A percentile compares a stretch with the other conserved stretches of the same genome.
These are phyloP conservation scores for Spea multiplicata DNA, from an alignment of 2,113 vertebrate species.

Conservation along the genomic window DNA sequence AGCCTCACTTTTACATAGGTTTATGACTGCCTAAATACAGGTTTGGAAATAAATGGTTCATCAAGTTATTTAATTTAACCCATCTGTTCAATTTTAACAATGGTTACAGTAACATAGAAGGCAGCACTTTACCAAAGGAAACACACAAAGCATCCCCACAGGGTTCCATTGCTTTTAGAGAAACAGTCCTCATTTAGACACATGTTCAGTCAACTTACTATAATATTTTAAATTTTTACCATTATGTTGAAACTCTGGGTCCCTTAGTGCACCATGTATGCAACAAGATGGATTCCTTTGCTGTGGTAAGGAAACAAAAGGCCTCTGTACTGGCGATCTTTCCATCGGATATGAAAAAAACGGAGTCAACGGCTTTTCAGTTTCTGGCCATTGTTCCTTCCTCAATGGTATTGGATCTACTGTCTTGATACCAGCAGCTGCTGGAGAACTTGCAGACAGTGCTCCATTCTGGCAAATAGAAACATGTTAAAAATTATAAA, in stretches of 20 bases:
- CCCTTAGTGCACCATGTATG: slow-evolving; percentile 76
- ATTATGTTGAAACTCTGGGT: slow-evolving; percentile 86
- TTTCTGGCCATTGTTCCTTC: slow-evolving; percentile 57
- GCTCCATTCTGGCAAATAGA: slow-evolving; percentile 55
- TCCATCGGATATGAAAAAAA: slow-evolving; percentile 43
- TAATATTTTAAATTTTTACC: slow-evolving; percentile 55
- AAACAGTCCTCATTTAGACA: too few species aligned
- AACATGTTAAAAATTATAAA: background rate
- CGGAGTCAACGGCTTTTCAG: slow-evolving; percentile 42
- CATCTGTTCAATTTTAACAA: too few species aligned
- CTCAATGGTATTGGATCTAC: slow-evolving; percentile 76
- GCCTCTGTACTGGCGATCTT: slow-evolving; percentile 28
- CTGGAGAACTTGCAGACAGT: slow-evolving; percentile 53
- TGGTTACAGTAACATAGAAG: too few species aligned
- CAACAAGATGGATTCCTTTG: slow-evolving; percentile 61
- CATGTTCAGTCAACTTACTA: too few species aligned
- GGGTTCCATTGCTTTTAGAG: too few species aligned
- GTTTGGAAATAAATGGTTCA: too few species aligned
- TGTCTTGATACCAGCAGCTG: slow-evolving; percentile 74
- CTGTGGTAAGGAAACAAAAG: slow-evolving; percentile 14
- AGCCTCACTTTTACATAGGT: too few species aligned
- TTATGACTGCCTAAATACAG: too few species aligned
- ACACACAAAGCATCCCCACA: too few species aligned
- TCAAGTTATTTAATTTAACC: too few species aligned
- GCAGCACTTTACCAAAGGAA: too few species aligned